Base-by-base conservation (phyloP, 2,113 vertebrate species). In the Neolamprologus modestus region DNA sequence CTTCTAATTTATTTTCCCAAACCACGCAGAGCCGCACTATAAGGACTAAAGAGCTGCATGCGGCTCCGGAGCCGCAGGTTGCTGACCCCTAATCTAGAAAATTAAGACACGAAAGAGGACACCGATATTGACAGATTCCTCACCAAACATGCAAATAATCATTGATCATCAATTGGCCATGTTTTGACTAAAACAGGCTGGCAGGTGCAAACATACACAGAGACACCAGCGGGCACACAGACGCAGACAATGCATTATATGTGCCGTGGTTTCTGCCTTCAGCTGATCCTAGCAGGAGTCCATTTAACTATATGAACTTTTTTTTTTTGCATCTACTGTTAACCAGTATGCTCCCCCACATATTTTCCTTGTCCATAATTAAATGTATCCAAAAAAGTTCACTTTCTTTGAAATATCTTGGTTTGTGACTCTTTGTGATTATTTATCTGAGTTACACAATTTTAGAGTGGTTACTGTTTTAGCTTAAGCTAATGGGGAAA, bases 131-230 rank as follows among this genome's bases (percentile, higher is more conserved):
- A 90, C 83, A 84, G 79, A 90, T 83, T 87, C 86, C 50, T 73
- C 85, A 84, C 86, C 82, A 88, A 66, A 81, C 86, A 84, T 66
- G 52, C 86, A 92, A 93, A 93, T 83, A 86, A 73, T 86, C 87
- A 94, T 94, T 92, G 91, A 91, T 95, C 90, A 93, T 91, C 52
- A 83, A 78, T 86, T 93, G 92, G 79, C 84, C 84, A 54, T 91
- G 83, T 91, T 93, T 93, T 91, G 90, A 94, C 86, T 89, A 73
- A 89, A 35, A 86, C 73, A 87, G 87, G 81, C 84, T 82, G 66
- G 63, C 89, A 82, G 54, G 81, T 63, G 61, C 52, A 87, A 83
- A 86, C 33, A 40, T 54, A 31, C 37, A 85, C 83, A 50, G 40
- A 83, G 26, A 82, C 37, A 85, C 55, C 83, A 40, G 5, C 35